phyloP scores from a whole-genome alignment of 1,140 invertebrate species.

The Drosophila malerkotliana region DNA sequence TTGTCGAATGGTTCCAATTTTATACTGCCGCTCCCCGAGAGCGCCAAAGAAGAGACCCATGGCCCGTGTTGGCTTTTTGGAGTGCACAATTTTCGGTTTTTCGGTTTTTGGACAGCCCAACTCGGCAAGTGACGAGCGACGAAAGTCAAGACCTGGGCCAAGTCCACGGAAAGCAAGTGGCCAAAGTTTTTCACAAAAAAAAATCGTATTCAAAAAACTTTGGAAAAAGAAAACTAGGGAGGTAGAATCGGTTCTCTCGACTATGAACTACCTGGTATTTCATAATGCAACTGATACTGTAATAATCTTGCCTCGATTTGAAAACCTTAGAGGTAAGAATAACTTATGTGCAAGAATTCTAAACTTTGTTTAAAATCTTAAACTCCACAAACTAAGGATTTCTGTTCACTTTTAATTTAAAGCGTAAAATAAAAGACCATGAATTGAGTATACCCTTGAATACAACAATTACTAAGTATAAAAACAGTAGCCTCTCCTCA shows the following conservation, averaged over 20 bases:
- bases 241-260: not conserved
- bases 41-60: slow-evolving; percentile 17
- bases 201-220: not conserved
- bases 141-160: slow-evolving; percentile 40
- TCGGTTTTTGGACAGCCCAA: slow-evolving; percentile 67
- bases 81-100: slow-evolving; percentile 41
- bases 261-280: slow-evolving; percentile 1
- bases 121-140: slow-evolving; percentile 63
- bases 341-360: too few relatives aligned
- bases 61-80: slow-evolving; percentile 54
- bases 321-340: too few relatives aligned
- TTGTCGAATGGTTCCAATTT: slow-evolving; percentile 73
- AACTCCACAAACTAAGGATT: too few relatives aligned
- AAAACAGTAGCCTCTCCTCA: slow-evolving; percentile 51
- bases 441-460: slow-evolving; percentile 10
- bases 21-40: slow-evolving; percentile 82
- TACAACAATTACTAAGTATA: not conserved
- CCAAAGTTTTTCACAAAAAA: slow-evolving; percentile 76
- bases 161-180: slow-evolving; percentile 54
- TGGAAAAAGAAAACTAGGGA: slow-evolving; percentile 33
- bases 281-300: too few relatives aligned
- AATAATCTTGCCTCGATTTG: too few relatives aligned
- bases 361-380: too few relatives aligned
- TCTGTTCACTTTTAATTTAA: too few relatives aligned
- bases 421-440: too few relatives aligned